Evolutionary conservation across 2,888 invertebrate genomes (phyloP).

Genomic region (Cephus pulcher): DNA sequence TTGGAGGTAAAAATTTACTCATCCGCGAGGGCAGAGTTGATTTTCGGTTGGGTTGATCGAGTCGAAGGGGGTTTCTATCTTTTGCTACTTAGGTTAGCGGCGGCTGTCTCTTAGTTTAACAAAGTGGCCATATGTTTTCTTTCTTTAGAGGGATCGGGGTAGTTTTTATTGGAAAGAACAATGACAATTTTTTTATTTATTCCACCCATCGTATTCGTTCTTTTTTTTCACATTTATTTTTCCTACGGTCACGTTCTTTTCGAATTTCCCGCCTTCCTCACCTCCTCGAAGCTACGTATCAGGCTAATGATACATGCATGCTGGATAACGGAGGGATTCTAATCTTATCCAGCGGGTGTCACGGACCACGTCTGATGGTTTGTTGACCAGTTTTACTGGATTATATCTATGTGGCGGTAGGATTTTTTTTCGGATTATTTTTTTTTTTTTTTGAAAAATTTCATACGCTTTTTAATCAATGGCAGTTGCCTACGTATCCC

Average conservation of each 20-base stretch:
- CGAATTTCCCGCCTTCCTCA: too few relatives aligned
- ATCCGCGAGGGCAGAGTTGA: too few relatives aligned
- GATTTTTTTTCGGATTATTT: too few relatives aligned
- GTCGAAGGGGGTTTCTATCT: neutral
- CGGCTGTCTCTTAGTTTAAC: neutral
- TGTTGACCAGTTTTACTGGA: too few relatives aligned
- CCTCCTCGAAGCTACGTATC: too few relatives aligned
- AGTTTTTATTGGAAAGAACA: neutral
- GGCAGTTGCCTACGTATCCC: neutral
- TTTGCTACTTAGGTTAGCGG: neutral
- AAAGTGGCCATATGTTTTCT: neutral
- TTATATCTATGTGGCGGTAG: too few relatives aligned
- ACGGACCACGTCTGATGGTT: too few relatives aligned
- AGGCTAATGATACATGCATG: too few relatives aligned
- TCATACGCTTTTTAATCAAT: neutral
- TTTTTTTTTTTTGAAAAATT: neutral
- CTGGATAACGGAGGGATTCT: too few relatives aligned
- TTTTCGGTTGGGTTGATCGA: neutral
- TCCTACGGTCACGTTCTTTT: neutral
- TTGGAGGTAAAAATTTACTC: neutral
- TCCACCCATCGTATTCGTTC: neutral
- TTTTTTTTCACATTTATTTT: neutral
- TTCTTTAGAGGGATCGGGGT: neutral
- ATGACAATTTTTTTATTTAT: neutral
- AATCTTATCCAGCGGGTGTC: too few relatives aligned